phyloP scores from a whole-genome alignment of 2,888 invertebrate species.

The Drosophila pseudotakahashii region DNA sequence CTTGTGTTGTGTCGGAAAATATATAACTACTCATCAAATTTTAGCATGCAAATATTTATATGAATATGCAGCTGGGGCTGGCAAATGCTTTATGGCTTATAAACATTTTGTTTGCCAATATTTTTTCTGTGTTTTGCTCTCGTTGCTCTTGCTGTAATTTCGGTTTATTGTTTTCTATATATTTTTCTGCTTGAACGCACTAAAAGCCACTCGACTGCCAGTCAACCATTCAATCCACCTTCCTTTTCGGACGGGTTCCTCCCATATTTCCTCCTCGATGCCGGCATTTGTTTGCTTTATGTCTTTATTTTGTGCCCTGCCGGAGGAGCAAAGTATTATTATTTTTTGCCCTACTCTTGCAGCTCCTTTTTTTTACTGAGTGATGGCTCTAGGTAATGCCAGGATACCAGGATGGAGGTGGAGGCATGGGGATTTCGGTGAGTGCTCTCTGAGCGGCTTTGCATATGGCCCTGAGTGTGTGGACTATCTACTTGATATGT shows the following conservation, averaged over 20 bases:
- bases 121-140: slow-evolving; percentile 33
- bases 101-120: slow-evolving; percentile 76
- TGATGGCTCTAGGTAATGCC: slow-evolving; percentile 62
- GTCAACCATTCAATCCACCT: slow-evolving; percentile 55
- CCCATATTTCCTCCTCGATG: slow-evolving; percentile 28
- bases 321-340: slow-evolving; percentile 53
- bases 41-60: slow-evolving; percentile 62
- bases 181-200: slow-evolving; percentile 79
- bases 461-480: slow-evolving; percentile 45
- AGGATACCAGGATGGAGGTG: slow-evolving; percentile 50
- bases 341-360: slow-evolving; percentile 43
- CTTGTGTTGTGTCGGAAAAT: slow-evolving; percentile 21
- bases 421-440: slow-evolving; percentile 52
- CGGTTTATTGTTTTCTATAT: slow-evolving; percentile 79
- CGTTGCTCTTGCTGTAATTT: slow-evolving; percentile 64
- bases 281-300: slow-evolving; percentile 75
- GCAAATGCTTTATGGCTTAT: slow-evolving; percentile 68
- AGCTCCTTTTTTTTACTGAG: slow-evolving; percentile 48
- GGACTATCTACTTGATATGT: slow-evolving; percentile 48
- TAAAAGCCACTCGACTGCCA: slow-evolving; percentile 76
- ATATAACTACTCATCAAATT: slow-evolving; percentile 74
- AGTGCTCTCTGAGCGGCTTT: slow-evolving; percentile 51
- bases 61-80: slow-evolving; percentile 27
- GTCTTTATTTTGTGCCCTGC: slow-evolving; percentile 71
- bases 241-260: slow-evolving; percentile 15